phyloP scores from a whole-genome alignment of 2,113 vertebrate genomes.

The Pimephales promelas region DNA sequence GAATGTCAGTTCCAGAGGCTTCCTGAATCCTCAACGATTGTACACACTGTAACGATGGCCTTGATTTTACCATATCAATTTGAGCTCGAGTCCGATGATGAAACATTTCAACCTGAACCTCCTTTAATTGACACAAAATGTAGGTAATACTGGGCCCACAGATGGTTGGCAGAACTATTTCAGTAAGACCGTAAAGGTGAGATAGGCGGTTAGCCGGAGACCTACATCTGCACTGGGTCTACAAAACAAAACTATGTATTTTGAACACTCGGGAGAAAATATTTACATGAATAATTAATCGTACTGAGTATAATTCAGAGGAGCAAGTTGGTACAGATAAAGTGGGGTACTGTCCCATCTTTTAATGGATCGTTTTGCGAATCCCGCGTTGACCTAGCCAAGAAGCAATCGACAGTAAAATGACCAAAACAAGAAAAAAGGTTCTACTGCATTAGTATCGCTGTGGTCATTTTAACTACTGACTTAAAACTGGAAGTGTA shows the following conservation, averaged over 20 bases:
- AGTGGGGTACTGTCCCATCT: background rate
- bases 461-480: background rate
- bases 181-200: too few species aligned
- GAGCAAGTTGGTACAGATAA: background rate
- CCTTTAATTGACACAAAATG: too few species aligned
- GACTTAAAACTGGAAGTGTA: background rate
- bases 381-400: background rate
- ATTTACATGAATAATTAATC: background rate
- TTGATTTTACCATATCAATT: too few species aligned
- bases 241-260: background rate
- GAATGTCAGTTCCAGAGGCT: too few species aligned
- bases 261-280: background rate
- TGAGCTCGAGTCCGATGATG: too few species aligned
- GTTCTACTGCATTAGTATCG: background rate
- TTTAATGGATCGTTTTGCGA: background rate
- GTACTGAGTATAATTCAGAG: background rate
- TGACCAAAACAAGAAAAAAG: background rate
- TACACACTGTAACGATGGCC: too few species aligned
- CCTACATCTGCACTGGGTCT: background rate
- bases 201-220: too few species aligned
- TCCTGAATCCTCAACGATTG: too few species aligned
- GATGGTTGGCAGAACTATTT: too few species aligned
- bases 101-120: too few species aligned
- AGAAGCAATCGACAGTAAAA: background rate
- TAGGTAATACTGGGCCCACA: too few species aligned